Conservation (phyloP, 2,797 vertebrate genomes). For the Varecia variegata region DNA sequence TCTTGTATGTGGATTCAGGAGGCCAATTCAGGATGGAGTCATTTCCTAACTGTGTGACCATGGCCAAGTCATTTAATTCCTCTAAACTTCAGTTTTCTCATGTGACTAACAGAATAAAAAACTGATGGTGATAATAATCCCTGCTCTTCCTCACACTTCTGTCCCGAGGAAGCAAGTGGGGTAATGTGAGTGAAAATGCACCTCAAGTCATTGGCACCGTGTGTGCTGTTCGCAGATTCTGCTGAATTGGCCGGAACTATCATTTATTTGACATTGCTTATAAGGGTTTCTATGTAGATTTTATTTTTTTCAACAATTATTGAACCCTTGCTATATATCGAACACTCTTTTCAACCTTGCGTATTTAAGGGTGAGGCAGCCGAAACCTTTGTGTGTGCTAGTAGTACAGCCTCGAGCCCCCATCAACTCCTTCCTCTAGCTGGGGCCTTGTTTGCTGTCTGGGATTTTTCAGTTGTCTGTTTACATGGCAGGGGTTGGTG, state of each 20-base stretch:
- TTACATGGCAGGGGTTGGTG: neutral
- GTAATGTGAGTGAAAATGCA: neutral
- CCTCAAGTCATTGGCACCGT: rapidly evolving
- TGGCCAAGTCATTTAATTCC: neutral
- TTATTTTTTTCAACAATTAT: neutral
- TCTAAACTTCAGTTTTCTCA: neutral
- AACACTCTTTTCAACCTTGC: neutral
- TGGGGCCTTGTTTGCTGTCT: neutral
- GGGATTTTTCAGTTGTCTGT: neutral
- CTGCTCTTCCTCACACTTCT: neutral
- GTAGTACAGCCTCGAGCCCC: neutral
- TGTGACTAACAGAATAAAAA: neutral
- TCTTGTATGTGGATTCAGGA: neutral
- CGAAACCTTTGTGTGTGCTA: neutral
- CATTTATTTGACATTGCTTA: rapidly evolving
- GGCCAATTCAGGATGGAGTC: neutral
- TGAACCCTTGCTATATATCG: neutral
- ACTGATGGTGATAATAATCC: neutral
- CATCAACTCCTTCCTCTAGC: neutral
- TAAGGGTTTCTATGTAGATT: neutral
- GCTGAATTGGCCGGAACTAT: too few relatives aligned
- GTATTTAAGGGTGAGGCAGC: neutral
- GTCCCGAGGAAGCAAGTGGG: neutral
- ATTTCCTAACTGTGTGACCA: neutral
- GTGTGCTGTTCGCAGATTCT: neutral